A percentile compares a stretch with the other conserved stretches of the same genome.
These are phyloP conservation scores for Oscheius myriophilus DNA, from an alignment of 2,888 invertebrate species.

Conservation along the genomic window DNA sequence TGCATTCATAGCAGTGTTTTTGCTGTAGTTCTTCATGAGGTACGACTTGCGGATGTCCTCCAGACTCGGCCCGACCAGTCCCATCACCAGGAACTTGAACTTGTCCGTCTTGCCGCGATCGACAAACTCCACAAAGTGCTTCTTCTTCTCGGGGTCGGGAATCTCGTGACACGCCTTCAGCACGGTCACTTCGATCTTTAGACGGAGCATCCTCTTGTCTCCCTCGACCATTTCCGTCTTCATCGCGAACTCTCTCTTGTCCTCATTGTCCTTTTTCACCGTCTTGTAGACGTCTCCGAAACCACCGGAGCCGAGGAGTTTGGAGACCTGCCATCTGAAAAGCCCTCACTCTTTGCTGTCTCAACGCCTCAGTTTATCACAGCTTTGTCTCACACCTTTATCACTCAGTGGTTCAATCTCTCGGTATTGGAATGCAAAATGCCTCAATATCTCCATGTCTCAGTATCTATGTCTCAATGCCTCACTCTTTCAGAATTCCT, in stretches of 20 bases:
- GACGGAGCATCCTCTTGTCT: conserved; percentile 41
- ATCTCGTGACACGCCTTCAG: conserved; percentile 36
- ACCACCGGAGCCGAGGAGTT: conserved; percentile 46
- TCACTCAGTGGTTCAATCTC: too few relatives aligned
- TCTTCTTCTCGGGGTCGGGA: conserved; percentile 4
- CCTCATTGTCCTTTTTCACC: conserved; percentile 27
- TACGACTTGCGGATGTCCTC: conserved; percentile 47
- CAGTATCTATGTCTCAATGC: too few relatives aligned
- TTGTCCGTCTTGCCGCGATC: conserved; percentile 37
- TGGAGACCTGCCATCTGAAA: conserved; percentile 39
- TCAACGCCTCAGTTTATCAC: too few relatives aligned
- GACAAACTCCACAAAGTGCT: conserved; percentile 46
- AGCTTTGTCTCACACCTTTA: too few relatives aligned
- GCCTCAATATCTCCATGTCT: neutral
- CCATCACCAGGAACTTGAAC: conserved; percentile 46
- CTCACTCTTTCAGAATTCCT: too few relatives aligned
- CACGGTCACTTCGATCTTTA: conserved; percentile 50
- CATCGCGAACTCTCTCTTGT: conserved; percentile 39
- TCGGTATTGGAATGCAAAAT: too few relatives aligned
- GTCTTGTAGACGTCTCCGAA: conserved; percentile 54
- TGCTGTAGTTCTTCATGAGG: conserved; percentile 32
- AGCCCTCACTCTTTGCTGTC: too few relatives aligned
- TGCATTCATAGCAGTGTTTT: conserved; percentile 37
- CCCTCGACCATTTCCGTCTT: conserved; percentile 49
- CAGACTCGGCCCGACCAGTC: conserved; percentile 45